A percentile compares a stretch with the other conserved stretches of the same genome.
phyloP scores from a whole-genome alignment of 2,113 vertebrate genomes.

The Hucho hucho region DNA sequence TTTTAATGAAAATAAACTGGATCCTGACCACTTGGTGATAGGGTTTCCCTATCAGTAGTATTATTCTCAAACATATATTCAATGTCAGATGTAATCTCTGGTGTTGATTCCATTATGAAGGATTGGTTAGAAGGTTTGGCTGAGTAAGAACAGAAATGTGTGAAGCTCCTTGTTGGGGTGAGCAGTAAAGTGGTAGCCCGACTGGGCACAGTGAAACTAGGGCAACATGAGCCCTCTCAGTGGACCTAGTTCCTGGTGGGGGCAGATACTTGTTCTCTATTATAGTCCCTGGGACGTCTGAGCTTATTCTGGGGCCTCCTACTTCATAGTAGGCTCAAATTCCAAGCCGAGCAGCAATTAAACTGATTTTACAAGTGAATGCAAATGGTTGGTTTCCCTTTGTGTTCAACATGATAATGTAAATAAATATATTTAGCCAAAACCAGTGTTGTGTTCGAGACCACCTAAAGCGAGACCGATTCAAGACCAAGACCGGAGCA shows the following conservation, averaged over 20 bases:
- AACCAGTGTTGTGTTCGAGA: no score
- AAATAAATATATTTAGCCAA: conserved; percentile 1
- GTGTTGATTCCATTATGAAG: conserved; percentile 29
- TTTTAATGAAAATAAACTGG: background rate
- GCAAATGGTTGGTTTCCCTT: conserved; percentile 35
- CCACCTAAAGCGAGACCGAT: no score
- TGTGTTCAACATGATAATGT: conserved; percentile 39
- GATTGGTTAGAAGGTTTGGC: conserved; percentile 44
- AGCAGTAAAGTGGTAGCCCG: conserved; percentile 32
- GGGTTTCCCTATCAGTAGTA: background rate
- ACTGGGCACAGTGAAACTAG: conserved; percentile 37
- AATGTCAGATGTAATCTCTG: conserved; percentile 41
- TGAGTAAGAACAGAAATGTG: conserved; percentile 52
- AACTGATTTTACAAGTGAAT: conserved; percentile 34
- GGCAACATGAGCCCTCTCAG: conserved; percentile 65
- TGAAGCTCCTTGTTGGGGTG: conserved; percentile 40
- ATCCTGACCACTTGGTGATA: background rate
- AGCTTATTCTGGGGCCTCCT: background rate
- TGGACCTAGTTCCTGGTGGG: conserved; percentile 32
- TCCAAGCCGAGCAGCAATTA: conserved; percentile 16
- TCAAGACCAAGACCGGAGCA: no score
- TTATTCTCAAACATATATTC: conserved; percentile 16
- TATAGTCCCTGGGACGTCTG: conserved; percentile 29
- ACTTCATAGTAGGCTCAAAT: conserved; percentile 10
- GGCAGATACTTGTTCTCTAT: conserved; percentile 47